Evolutionary conservation across 2,888 invertebrate species (phyloP).

Genomic region (Blera fallax): DNA sequence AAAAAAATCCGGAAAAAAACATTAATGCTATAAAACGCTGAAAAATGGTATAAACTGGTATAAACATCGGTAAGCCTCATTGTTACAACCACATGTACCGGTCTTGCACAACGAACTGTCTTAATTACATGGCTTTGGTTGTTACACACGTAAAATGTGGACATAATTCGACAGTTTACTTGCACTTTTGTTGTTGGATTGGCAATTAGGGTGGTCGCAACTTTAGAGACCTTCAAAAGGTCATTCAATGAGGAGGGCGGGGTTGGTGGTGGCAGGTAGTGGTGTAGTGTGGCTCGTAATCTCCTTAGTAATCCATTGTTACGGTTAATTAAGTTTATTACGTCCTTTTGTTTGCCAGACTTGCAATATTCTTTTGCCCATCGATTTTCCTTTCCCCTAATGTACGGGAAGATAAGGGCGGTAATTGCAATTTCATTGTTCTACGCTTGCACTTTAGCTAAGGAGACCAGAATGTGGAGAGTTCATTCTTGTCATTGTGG

Average conservation of each 20-base stretch:
- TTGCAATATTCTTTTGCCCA: constrained; percentile 49
- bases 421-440: constrained; percentile 41
- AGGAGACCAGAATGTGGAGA: background rate
- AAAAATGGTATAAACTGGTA: background rate
- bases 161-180: constrained; percentile 42
- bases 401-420: background rate
- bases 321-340: constrained; percentile 66
- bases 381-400: constrained; percentile 38
- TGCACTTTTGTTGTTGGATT: constrained; percentile 32
- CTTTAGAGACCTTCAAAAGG: constrained; percentile 53
- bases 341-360: constrained; percentile 58
- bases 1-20: background rate
- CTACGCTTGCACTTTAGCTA: background rate
- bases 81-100: background rate
- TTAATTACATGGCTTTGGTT: constrained; percentile 12
- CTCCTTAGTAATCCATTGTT: constrained; percentile 48
- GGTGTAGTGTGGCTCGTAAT: constrained; percentile 4
- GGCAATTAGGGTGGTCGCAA: background rate
- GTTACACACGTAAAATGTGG: constrained; percentile 1
- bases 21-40: background rate
- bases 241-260: background rate
- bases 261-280: background rate
- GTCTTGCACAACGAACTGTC: constrained; percentile 19
- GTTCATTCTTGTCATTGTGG: constrained; percentile 2
- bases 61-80: constrained; percentile 18